phyloP scores from a whole-genome alignment of 2,888 invertebrate genomes.

The Pachydiplax longipennis region DNA sequence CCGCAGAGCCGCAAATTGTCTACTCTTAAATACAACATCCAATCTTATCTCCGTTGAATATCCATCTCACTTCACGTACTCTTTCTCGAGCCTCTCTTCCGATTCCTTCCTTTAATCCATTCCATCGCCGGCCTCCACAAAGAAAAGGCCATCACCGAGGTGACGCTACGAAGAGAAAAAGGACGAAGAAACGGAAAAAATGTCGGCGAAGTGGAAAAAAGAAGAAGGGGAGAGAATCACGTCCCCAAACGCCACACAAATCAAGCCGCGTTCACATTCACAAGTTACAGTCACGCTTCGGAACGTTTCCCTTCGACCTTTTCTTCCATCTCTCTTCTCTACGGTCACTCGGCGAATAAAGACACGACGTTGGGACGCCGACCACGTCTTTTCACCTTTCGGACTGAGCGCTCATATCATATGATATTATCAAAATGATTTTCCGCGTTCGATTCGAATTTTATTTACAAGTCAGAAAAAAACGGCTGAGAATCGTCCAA shows the following conservation, averaged over 20 bases:
- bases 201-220: neutral
- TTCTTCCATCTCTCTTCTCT: neutral
- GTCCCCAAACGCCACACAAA: constrained; percentile 20
- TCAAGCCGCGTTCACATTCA: constrained; percentile 13
- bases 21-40: too few relatives aligned
- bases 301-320: constrained; percentile 25
- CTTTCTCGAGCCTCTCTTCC: neutral
- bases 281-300: constrained; percentile 31
- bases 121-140: constrained; percentile 1
- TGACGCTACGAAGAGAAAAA: neutral
- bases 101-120: neutral
- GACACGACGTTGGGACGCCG: too few relatives aligned
- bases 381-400: too few relatives aligned
- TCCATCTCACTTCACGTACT: neutral
- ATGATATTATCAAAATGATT: too few relatives aligned
- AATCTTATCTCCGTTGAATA: too few relatives aligned
- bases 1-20: too few relatives aligned
- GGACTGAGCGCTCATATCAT: too few relatives aligned
- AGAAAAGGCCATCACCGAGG: neutral
- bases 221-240: constrained; percentile 3
- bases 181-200: neutral
- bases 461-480: too few relatives aligned
- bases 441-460: too few relatives aligned
- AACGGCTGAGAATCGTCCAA: too few relatives aligned
- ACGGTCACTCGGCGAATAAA: too few relatives aligned